A percentile compares a stretch with the other conserved stretches of the same genome.
phyloP scores from a whole-genome alignment of 2,113 vertebrate genomes.

The Cyprinodon tularosa region DNA sequence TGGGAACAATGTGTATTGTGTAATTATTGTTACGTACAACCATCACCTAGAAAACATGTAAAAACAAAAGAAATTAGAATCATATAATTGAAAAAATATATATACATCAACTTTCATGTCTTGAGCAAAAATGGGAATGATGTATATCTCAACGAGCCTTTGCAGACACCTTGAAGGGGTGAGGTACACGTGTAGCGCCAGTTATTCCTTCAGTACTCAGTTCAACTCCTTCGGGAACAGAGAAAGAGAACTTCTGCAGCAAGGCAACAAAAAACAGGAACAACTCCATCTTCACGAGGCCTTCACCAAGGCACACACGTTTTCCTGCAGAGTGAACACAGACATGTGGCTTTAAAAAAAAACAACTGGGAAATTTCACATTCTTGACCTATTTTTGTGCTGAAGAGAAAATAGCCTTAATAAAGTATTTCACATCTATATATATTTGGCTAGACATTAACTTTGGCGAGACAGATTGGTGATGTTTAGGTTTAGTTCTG shows the following conservation, averaged over 20 bases:
- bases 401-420: too few species aligned
- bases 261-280: conserved; percentile 84
- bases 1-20: too few species aligned
- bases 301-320: conserved; percentile 81
- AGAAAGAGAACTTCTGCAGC: conserved; percentile 82
- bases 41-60: too few species aligned
- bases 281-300: conserved; percentile 82
- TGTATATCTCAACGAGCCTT: conserved; percentile 32
- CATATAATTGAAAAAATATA: too few species aligned
- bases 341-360: background rate
- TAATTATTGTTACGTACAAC: too few species aligned
- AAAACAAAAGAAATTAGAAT: too few species aligned
- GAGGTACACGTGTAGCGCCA: conserved; percentile 48
- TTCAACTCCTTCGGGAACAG: conserved; percentile 36
- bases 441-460: too few species aligned
- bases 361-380: background rate
- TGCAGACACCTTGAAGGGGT: conserved; percentile 70
- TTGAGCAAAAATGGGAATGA: background rate
- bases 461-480: too few species aligned
- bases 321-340: conserved; percentile 73
- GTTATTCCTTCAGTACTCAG: conserved; percentile 53
- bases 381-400: accelerated
- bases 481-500: too few species aligned
- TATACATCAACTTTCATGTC: too few species aligned
- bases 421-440: too few species aligned